These are phyloP conservation scores for Simalia tracyae DNA, from an alignment of 2,797 vertebrate species.

Conservation along the genomic window DNA sequence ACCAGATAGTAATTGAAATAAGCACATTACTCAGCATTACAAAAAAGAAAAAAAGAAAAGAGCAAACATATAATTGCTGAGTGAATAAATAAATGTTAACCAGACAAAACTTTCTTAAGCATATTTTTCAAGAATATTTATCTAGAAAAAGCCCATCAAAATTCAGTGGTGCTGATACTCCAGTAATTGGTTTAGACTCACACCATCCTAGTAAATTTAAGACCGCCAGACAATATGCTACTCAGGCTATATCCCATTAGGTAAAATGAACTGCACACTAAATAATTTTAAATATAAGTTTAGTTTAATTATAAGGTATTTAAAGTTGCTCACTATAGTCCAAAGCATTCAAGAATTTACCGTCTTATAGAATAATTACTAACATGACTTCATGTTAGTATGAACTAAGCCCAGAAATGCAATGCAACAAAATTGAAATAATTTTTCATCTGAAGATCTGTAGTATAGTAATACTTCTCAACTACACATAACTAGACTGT, in stretches of 20 bases:
- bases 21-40: not conserved
- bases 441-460: not conserved
- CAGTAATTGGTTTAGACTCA: not conserved
- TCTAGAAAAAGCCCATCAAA: not conserved
- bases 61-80: not conserved
- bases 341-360: not conserved
- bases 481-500: slow-evolving; percentile 5
- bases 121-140: not conserved
- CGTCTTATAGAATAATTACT: not conserved
- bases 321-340: not conserved
- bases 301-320: not conserved
- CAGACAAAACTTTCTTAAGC: not conserved
- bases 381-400: not conserved
- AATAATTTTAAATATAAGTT: not conserved
- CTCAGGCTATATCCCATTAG: not conserved
- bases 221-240: not conserved
- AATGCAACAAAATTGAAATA: not conserved
- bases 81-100: not conserved
- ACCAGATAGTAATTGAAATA: not conserved
- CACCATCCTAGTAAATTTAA: not conserved
- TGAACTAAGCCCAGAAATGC: not conserved
- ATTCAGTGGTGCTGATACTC: not conserved
- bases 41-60: not conserved
- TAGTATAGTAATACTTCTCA: slow-evolving; percentile 9
- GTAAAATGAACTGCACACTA: not conserved